Base-by-base conservation (phyloP, 2,113 vertebrate genomes). In the Nothoprocta perdicaria region DNA sequence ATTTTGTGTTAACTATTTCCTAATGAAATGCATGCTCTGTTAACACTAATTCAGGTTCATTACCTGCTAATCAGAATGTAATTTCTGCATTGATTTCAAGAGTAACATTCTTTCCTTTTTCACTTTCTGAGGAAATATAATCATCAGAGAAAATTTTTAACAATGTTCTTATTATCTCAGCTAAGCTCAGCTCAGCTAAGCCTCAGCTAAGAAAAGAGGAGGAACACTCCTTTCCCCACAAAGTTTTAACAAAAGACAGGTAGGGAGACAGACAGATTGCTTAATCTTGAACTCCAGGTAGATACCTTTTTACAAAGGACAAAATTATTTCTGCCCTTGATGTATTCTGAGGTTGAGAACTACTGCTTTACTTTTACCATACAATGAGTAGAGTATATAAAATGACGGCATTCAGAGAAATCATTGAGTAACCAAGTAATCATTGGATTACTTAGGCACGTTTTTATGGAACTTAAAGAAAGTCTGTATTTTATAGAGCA, bases 1-100 rank as follows among this genome's bases (percentile, higher is more conserved):
- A 68, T 75, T 91, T 89, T 68, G 8, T 73, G 13, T 67, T 77
- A 85, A 63, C 55, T 63, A 14, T 10, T 80, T 84, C 15, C 55
- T 41, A 15, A 66, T 78, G 8, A 94, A 27, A 4, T 43, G 1
- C 31, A 9, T 10, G 1, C 2, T 71, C 46, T 50, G 6, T 83
- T 85, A 31, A 85, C 8, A 7, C 80, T 69, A 55, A 86, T 86
- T 80, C 27, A 71, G 17, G 38, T 38, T 52, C 68, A 71, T 52
- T 52, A 17, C 33, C 17, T 38, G 33, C 68, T 71, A 52, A 52
- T 71, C 68, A 40, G 57, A 74, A 66, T 58, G 6, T 22, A 63
- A 29, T n/a, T 82, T 26, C 58, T 69, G 8, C 21, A 66, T 22
- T 82, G 15, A 82, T 84, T 89, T 87, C 21, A 69, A 40, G 18